These are phyloP conservation scores for Achatina immaculata DNA, from an alignment of 1,140 invertebrate species.

Conservation along the genomic window DNA sequence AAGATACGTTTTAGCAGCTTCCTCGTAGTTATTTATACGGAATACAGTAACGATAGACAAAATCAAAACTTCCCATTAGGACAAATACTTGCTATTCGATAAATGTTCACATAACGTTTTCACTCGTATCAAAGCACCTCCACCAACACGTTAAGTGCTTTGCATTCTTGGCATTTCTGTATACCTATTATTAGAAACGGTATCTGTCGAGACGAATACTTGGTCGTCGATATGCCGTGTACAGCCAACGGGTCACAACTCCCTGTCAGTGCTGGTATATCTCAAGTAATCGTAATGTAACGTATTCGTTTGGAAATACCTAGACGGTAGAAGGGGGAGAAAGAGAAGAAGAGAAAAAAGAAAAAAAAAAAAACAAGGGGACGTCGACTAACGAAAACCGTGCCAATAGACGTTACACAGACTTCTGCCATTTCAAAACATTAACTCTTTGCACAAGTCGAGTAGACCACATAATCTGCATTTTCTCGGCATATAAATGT, in stretches of 20 bases:
- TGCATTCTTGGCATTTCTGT: neutral
- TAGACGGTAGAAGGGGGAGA: no score
- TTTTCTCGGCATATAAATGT: neutral
- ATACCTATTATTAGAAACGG: neutral
- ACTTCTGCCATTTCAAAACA: neutral
- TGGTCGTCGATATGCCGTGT: neutral
- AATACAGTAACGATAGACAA: no score
- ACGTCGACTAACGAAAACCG: neutral
- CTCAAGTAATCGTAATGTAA: neutral
- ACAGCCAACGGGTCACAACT: neutral
- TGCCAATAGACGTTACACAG: neutral
- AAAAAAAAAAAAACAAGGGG: neutral
- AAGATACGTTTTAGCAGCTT: no score
- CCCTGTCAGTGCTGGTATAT: neutral
- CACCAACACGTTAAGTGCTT: neutral
- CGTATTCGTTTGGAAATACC: neutral
- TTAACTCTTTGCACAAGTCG: neutral
- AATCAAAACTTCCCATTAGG: no score
- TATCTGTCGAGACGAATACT: neutral
- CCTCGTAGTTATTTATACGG: no score
- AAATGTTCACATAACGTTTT: no score
- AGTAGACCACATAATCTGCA: neutral
- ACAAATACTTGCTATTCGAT: no score
- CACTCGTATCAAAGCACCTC: no score
- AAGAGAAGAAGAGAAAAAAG: no score